A percentile compares a stretch with the other conserved stretches of the same genome.
Conservation (phyloP, 1,140 invertebrate genomes). For the Tetramorium alpestre region DNA sequence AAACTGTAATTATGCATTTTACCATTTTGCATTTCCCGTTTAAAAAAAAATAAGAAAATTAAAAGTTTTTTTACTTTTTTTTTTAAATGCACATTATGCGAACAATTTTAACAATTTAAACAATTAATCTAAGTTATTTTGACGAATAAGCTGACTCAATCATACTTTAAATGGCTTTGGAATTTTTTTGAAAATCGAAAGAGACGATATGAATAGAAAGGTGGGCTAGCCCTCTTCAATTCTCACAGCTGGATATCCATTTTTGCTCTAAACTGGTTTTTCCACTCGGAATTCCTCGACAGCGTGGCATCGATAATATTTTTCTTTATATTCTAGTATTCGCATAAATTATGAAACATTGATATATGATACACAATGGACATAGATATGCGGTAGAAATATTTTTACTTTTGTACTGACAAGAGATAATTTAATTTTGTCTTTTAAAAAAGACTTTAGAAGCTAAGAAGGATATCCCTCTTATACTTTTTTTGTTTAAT, state of each 20-base stretch:
- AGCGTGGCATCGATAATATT: conserved; percentile 72
- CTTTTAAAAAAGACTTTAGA: neutral
- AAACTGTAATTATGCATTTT: no score
- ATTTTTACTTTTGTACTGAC: neutral
- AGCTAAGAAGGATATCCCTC: neutral
- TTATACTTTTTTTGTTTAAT: neutral
- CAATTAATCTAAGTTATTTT: neutral
- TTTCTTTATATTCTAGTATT: conserved; percentile 9
- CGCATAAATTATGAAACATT: neutral
- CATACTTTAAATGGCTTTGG: conserved; percentile 52
- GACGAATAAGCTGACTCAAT: conserved; percentile 1
- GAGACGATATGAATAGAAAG: conserved; percentile 73
- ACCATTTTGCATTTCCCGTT: neutral
- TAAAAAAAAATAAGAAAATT: neutral
- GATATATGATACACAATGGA: neutral
- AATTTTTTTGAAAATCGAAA: conserved; percentile 72
- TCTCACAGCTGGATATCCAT: conserved; percentile 79
- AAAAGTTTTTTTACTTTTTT: neutral
- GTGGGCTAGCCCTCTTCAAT: conserved; percentile 77
- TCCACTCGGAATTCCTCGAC: conserved; percentile 59
- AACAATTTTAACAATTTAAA: neutral
- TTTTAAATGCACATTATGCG: neutral
- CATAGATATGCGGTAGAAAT: neutral
- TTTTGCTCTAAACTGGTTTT: conserved; percentile 66
- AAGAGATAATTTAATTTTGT: neutral